These are phyloP conservation scores for Micrastur ruficollis DNA, from an alignment of 2,797 vertebrate genomes.

Conservation along the genomic window DNA sequence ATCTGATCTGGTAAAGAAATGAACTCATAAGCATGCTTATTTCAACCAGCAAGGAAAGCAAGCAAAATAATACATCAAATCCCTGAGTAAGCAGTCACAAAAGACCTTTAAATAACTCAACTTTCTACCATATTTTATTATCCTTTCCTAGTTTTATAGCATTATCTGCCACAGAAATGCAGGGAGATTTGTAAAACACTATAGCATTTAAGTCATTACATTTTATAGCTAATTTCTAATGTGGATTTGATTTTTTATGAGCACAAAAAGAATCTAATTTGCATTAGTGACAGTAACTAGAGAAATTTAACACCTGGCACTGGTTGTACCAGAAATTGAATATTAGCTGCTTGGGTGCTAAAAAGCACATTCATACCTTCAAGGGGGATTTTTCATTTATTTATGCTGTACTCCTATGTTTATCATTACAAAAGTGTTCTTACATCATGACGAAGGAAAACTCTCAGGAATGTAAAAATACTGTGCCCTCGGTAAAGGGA, in stretches of 20 bases:
- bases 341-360: constrained; percentile 81
- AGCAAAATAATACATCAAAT: constrained; percentile 72
- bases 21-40: constrained; percentile 71
- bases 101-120: constrained; percentile 84
- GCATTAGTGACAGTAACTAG: constrained; percentile 86
- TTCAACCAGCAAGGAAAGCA: constrained; percentile 65
- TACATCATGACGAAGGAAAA: constrained; percentile 68
- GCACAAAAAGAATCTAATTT: constrained; percentile 83
- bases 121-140: constrained; percentile 80
- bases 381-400: constrained; percentile 77
- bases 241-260: constrained; percentile 86
- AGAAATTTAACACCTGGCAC: constrained; percentile 87
- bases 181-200: constrained; percentile 85
- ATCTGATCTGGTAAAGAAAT: constrained; percentile 70
- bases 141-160: constrained; percentile 78
- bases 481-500: constrained; percentile 22
- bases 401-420: constrained; percentile 75
- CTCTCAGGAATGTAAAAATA: constrained; percentile 63
- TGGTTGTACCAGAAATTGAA: constrained; percentile 78
- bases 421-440: constrained; percentile 75
- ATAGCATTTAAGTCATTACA: constrained; percentile 86
- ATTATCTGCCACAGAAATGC: constrained; percentile 78
- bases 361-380: constrained; percentile 75
- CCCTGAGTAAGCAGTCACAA: constrained; percentile 78
- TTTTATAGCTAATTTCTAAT: constrained; percentile 89